phyloP scores from a whole-genome alignment of 2,797 vertebrate species.

The Xenentodon cancila region DNA sequence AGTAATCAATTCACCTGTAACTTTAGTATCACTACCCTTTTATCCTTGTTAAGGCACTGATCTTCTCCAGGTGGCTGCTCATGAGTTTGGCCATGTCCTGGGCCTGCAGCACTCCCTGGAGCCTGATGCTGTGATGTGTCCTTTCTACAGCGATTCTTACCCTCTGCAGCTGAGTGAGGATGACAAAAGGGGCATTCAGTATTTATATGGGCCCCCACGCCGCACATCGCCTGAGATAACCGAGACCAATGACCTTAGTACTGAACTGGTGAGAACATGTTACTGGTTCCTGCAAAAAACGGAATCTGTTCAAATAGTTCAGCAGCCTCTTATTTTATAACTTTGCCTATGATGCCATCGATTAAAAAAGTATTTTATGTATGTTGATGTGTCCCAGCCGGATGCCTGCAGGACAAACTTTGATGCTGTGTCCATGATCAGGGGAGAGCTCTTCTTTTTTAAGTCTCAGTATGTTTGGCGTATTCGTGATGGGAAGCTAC shows the following conservation, averaged over 20 bases:
- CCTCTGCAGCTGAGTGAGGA: slow-evolving; percentile 88
- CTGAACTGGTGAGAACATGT: slow-evolving; percentile 49
- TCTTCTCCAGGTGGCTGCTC: slow-evolving; percentile 92
- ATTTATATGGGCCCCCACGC: slow-evolving; percentile 74
- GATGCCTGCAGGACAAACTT: slow-evolving; percentile 73
- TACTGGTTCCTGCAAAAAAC: no score
- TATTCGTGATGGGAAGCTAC: slow-evolving; percentile 85
- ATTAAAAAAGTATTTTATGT: neutral
- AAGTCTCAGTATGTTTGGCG: slow-evolving; percentile 90
- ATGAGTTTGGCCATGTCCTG: slow-evolving; percentile 92
- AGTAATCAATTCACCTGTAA: no score
- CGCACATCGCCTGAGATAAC: slow-evolving; percentile 7
- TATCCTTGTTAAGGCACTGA: slow-evolving; percentile 84
- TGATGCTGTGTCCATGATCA: slow-evolving; percentile 88
- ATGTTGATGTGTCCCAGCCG: slow-evolving; percentile 46
- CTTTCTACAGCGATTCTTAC: slow-evolving; percentile 91
- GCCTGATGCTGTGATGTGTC: slow-evolving; percentile 91
- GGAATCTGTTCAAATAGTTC: neutral
- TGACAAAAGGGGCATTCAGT: slow-evolving; percentile 90
- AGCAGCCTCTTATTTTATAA: neutral
- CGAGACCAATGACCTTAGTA: slow-evolving; percentile 62
- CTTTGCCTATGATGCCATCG: neutral
- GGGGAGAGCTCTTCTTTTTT: slow-evolving; percentile 96
- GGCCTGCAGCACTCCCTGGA: slow-evolving; percentile 91
- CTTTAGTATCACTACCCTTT: neutral